A percentile compares a stretch with the other conserved stretches of the same genome.
These are phyloP conservation scores for Promerops cafer DNA, from an alignment of 2,113 vertebrate species.

Conservation along the genomic window DNA sequence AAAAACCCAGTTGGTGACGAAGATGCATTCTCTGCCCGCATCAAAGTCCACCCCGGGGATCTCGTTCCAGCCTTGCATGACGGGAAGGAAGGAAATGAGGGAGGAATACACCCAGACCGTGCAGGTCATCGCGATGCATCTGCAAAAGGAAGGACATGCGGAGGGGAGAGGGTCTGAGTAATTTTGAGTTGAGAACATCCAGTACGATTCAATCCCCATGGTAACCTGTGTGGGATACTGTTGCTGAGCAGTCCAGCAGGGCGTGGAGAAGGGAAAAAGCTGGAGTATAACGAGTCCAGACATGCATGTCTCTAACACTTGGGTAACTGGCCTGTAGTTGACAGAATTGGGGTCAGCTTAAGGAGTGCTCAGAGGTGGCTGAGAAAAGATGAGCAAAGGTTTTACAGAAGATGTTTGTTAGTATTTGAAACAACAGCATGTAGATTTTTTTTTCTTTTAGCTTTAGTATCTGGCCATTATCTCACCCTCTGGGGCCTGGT, in stretches of 20 bases:
- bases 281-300: not conserved
- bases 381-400: not conserved
- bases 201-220: not conserved
- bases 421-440: not conserved
- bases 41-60: conserved; percentile 67
- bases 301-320: rapidly evolving
- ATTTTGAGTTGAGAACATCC: not conserved
- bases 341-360: not conserved
- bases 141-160: not conserved
- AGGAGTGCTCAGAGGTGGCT: not conserved
- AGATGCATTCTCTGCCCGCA: conserved; percentile 62
- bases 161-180: not conserved
- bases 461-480: not conserved
- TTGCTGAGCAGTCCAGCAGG: not conserved
- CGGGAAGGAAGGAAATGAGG: conserved; percentile 69
- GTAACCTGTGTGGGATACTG: not conserved
- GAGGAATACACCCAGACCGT: conserved; percentile 71
- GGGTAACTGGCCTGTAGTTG: not conserved
- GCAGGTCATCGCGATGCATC: conserved; percentile 71
- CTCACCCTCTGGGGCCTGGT: not conserved
- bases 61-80: conserved; percentile 76
- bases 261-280: not conserved
- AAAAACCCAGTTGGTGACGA: conserved; percentile 74
- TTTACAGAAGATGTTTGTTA: not conserved
- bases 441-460: not conserved